phyloP scores from a whole-genome alignment of 1,140 invertebrate species.

The Papilio aristodemus region DNA sequence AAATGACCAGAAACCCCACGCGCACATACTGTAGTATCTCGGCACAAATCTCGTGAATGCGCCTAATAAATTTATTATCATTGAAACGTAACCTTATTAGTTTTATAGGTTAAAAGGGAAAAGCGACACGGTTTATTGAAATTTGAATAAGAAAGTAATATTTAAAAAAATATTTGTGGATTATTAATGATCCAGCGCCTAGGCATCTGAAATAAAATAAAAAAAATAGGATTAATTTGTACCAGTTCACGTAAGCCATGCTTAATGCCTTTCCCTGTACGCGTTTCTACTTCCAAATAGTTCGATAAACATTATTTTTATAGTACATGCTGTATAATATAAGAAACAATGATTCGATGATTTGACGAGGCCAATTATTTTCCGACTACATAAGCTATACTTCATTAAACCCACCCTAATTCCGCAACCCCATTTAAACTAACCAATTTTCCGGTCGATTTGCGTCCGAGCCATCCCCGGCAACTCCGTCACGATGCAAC shows the following conservation, averaged over 20 bases:
- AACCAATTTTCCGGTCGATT: conserved; percentile 77
- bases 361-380: conserved; percentile 25
- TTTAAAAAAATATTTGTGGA: no score
- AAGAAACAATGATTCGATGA: conserved; percentile 19
- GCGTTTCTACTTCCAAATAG: no score
- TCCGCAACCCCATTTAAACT: conserved; percentile 52
- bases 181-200: no score
- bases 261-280: no score
- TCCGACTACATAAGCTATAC: conserved; percentile 20
- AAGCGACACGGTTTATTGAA: no score
- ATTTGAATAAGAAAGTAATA: no score
- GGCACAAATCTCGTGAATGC: conserved; percentile 41
- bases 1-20: conserved; percentile 43
- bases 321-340: no score
- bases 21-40: conserved; percentile 39
- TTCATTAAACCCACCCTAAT: conserved; percentile 41
- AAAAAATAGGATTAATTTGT: no score
- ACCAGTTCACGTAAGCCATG: no score
- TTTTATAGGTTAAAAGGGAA: neutral
- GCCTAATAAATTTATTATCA: conserved; percentile 32
- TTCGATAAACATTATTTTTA: no score
- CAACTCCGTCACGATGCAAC: conserved; percentile 44
- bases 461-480: conserved; percentile 47
- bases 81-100: neutral
- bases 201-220: no score